phyloP scores from a whole-genome alignment of 2,113 vertebrate genomes.

The Chrysochloris asiatica region DNA sequence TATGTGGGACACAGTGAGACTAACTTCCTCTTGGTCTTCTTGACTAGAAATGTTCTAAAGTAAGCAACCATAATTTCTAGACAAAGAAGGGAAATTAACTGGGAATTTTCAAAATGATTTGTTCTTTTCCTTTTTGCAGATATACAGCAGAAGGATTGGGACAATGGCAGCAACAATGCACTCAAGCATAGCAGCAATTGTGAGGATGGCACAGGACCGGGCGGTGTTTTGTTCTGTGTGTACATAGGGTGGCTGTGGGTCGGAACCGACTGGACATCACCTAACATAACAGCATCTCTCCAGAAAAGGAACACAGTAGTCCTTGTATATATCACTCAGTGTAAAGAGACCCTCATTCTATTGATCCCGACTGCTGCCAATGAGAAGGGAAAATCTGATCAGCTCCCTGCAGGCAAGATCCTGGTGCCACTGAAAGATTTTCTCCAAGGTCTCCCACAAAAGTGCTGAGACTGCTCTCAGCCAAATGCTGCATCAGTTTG shows the following conservation, averaged over 20 bases:
- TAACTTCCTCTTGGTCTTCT: background rate
- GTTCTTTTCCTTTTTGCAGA: background rate
- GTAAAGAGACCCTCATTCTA: slow-evolving; percentile 25
- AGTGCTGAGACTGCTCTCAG: background rate
- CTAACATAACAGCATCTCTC: no score
- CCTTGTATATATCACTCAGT: background rate
- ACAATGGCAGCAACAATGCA: no score
- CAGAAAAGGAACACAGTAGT: background rate
- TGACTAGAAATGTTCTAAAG: slow-evolving; percentile 37
- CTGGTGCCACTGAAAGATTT: background rate
- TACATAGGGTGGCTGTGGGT: no score
- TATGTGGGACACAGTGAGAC: background rate
- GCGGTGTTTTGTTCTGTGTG: no score
- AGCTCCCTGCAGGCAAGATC: background rate
- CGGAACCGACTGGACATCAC: no score
- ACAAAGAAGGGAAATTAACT: slow-evolving; percentile 19
- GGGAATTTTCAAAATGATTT: background rate
- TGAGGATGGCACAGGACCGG: no score
- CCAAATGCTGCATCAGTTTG: background rate
- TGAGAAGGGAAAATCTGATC: background rate
- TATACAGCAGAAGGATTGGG: no score
- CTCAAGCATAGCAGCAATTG: no score
- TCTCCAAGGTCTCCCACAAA: background rate
- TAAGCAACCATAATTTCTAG: slow-evolving; percentile 51
- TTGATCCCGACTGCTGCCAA: background rate